Evolutionary conservation across 2,888 invertebrate genomes (phyloP).

Genomic region (Rugalucina vietnamica): DNA sequence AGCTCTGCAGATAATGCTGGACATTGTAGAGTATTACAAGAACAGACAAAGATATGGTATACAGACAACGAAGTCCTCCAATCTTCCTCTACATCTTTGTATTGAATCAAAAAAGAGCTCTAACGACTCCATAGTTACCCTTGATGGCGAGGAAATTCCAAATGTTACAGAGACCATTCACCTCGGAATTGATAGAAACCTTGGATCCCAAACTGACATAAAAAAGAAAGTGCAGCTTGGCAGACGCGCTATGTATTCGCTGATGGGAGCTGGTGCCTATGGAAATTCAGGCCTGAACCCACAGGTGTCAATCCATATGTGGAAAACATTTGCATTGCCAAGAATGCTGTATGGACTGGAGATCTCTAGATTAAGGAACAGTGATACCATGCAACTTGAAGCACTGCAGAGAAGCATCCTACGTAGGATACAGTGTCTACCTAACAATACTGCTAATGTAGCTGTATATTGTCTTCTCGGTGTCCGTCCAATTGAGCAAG

Average conservation of each 20-base stretch:
- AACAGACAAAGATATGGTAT: too few relatives aligned
- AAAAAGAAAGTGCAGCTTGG: background rate
- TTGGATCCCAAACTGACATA: background rate
- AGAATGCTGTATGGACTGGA: background rate
- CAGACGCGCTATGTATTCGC: background rate
- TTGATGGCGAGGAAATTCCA: too few relatives aligned
- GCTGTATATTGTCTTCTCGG: background rate
- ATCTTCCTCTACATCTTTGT: too few relatives aligned
- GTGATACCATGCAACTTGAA: background rate
- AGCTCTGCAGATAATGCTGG: too few relatives aligned
- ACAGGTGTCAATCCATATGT: background rate
- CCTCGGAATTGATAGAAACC: background rate
- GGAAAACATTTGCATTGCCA: background rate
- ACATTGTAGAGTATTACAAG: too few relatives aligned
- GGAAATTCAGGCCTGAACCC: background rate
- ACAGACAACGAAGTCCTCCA: too few relatives aligned
- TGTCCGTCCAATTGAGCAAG: background rate
- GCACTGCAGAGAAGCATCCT: background rate
- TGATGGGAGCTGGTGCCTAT: background rate
- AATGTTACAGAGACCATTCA: too few relatives aligned
- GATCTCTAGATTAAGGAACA: background rate
- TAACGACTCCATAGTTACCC: too few relatives aligned
- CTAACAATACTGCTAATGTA: background rate
- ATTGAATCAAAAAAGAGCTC: too few relatives aligned
- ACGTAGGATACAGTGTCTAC: background rate